Evolutionary conservation across 1,140 invertebrate species (phyloP), one percentile per base, ranked within the genome.

Genomic region (Sinella curviseta): DNA sequence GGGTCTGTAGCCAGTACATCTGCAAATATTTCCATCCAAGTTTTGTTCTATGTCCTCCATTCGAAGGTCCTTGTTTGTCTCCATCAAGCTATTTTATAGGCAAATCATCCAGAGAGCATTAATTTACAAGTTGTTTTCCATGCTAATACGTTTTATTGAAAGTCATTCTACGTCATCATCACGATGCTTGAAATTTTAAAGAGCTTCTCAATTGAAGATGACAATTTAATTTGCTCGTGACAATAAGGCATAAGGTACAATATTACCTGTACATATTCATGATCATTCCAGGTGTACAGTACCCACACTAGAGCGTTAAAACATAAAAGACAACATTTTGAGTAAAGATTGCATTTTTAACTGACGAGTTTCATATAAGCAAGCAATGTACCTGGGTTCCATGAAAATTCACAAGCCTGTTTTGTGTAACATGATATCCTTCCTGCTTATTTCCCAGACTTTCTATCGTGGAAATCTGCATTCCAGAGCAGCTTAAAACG

Each of bases 391-490:
- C 34, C 82, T 89, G 88, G 4, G 87, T 85, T 14, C 88, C 88
- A 82, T 87, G 85, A 39, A 84, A 84, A 30, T 86, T 81, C 0
- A 87, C 87, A 30, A 89, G 78, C n/a, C 86, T 60, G 57, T 86
- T 82, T 57, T 85, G 84, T 28, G 87, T 82, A 17, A 80, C 77
- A 80, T 87, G 84, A 79, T 87, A 89, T 1, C 88, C 88, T 33
- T 84, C 81, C 35, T 84, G 79, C n/a, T 83, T 84, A 81, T 85
- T 86, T 1, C 88, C 87, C 1, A 89, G 77, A n/a, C 88, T 88
- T 83, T 90, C 89, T 16, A 90, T 83, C 1, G 89, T 90, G 8
- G 86, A 87, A 3, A 90, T 86, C 55, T 88, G 84, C 84, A 86
- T 86, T 20, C 87, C 87, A 84, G 89, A 85, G 84, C 88, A 89